phyloP scores from a whole-genome alignment of 1,140 invertebrate species.

The Oryzaephilus surinamensis region DNA sequence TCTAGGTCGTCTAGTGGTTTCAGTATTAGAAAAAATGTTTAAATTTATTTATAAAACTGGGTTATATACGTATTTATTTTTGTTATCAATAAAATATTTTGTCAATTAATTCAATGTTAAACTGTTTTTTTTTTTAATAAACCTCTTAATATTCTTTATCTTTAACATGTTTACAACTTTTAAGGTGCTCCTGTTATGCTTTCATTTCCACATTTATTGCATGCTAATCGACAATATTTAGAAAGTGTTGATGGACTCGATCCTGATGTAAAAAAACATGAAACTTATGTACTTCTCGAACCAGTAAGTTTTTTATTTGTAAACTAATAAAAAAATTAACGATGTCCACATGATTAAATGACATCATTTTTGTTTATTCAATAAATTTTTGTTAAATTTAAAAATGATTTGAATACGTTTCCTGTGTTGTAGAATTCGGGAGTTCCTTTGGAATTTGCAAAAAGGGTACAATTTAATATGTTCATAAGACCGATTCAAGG shows the following conservation, averaged over 20 bases:
- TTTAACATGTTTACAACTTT: too few relatives aligned
- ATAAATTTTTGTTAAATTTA: neutral
- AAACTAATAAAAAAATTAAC: too few relatives aligned
- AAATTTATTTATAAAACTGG: too few relatives aligned
- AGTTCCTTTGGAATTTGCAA: conserved; percentile 16
- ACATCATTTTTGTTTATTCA: too few relatives aligned
- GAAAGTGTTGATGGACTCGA: conserved; percentile 18
- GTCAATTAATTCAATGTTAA: too few relatives aligned
- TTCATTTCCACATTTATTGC: conserved; percentile 29
- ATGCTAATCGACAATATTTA: conserved; percentile 21
- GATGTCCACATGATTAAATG: too few relatives aligned
- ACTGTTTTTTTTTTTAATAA: too few relatives aligned
- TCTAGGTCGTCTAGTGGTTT: too few relatives aligned
- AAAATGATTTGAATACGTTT: conserved; percentile 7
- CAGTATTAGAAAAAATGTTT: too few relatives aligned
- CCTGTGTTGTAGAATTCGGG: conserved; percentile 26
- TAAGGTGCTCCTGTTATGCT: conserved; percentile 25
- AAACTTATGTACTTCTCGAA: conserved; percentile 22
- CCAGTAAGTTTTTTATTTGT: conserved; percentile 24
- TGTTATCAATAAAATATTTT: too few relatives aligned
- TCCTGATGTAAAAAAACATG: conserved; percentile 17
- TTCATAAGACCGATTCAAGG: conserved; percentile 19
- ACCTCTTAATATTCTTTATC: too few relatives aligned
- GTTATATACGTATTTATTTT: too few relatives aligned
- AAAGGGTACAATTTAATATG: conserved; percentile 25